Base-by-base conservation (phyloP, 2,888 invertebrate species). In the Crepidodera aurea region DNA sequence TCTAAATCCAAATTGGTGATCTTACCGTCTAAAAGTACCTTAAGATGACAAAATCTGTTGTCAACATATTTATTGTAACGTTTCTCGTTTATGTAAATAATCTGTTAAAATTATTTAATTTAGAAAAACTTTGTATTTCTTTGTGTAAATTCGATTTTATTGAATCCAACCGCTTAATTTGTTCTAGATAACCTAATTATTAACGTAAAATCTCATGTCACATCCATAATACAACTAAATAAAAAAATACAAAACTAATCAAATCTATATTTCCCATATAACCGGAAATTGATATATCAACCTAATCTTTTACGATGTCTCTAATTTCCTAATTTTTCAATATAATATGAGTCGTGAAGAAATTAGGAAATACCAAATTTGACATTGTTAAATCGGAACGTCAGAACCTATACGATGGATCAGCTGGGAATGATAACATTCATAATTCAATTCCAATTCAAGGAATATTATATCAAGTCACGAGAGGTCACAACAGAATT, bases 401-500 rank as follows among this genome's bases (percentile, higher is more conserved):
- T 44, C 29, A 34, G 18, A 55, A 39, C 27, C 3, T 25, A 46
- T 34, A 48, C 12, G 25, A 40, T 1, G 48, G 16, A 48, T 57
- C 57, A 40, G 39, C 29, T 50, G 39, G 57, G 15, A 50, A 48
- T 44, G 37, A 50, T 48, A 57, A 57, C 48, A 48, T 57, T 57
- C 25, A 57, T 57, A 48, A 57, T 57, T 57, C 27, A 57, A 48
- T 48, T 57, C 48, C 39, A 50, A 57, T 48, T 50, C 48, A 39
- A 42, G 18, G 48, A 57, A 57, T 57, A 57, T 57, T 57, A 57
- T 39, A 48, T 57, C 39, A 29, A 57, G 57, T 48, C 51, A 51
- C 56, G 46, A 56, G 61, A 61, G 55, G 55, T 61, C 56, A 61
- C 50, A 18, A 34, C 16, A 42, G 40, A 50, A 60, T 27, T 37